Base-by-base conservation (phyloP, 2,797 vertebrate genomes). In the Carapus acus region DNA sequence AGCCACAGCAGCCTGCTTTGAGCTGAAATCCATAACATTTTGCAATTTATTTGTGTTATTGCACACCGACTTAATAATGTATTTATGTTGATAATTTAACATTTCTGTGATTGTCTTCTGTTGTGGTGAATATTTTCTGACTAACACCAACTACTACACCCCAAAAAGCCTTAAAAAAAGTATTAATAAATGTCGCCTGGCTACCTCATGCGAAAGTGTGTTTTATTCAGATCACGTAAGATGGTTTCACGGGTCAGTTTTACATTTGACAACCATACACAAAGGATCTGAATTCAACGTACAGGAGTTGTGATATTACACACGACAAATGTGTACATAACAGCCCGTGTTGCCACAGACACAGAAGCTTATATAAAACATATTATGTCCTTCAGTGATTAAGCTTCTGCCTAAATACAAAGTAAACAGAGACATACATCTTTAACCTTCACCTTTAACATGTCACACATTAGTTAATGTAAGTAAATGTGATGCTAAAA, bases 141-240 rank as follows among this genome's bases (percentile, higher is more conserved):
- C 23, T 16, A 19, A 18, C 18, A 18, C 16, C 18, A 12, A 21
- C 17, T 21, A n/a, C 24, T 12, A 36, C 9, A 20, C 7, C 19
- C 29, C 33, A 6, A 50, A 39, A 2, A 14, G 24, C 36, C 38
- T 39, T 19, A 53, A 9, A 13, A 56, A 13, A 16, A 41, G 8
- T 42, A 15, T 43, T 54, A 46, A 63, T 67, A 58, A 61, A 62
- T 15, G 16, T 38, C 29, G 44, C 7, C 19, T 54, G 45, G 9
- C 3, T 27, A 20, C 49, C 2, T 54, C 49, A 43, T 21, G 46
- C 40, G 47, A 41, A 69, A 38, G 4, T 40, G 33, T 57, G 57
- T 62, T 70, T 72, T 58, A 65, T 73, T 74, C 31, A 33, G 50
- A 38, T 53, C 27, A 65, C 20, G 54, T 31, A 5, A 37, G 23